Evolutionary conservation across 2,888 invertebrate species (phyloP), one percentile per base, ranked within the genome.

Genomic region (Hetaerina titia): DNA sequence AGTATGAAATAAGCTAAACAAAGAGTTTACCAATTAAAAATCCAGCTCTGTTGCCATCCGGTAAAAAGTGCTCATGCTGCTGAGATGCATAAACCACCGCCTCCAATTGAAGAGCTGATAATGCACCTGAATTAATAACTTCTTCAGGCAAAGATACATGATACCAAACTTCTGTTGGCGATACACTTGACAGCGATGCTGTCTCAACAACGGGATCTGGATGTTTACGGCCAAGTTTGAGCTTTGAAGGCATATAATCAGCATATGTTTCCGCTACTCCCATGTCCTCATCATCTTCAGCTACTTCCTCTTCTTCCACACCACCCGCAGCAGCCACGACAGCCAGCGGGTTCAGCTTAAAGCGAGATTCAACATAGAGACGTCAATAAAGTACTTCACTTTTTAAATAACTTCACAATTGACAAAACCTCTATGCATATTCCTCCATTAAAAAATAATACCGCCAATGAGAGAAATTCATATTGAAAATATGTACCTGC

Each of bases 191-290:
- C 89, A 99, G 97, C 0, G 99, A 99, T 15, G 99, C 99, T 0
- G 99, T 99, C 97, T 99, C 99, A 15, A 99, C 99, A 11, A 99
- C 99, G 0, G 99, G 98, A 97, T 99, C 99, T 0, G 99, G 99
- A 97, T 99, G 99, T 96, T 99, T 99, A 96, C 98, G 98, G 19
- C 99, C 99, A 94, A 99, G 97, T 97, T 99, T 99, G 96, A 99
- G 98, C 97, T 99, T 99, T 0, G 98, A 98, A 1, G 99, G 99
- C 98, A 99, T 99, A 96, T 99, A 99, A 96, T 99, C 99, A 11
- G 99, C 98, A 96, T 99, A 99, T 0, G 99, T 99, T 97, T 99
- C 99, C 0, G 99, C 99, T 31, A 99, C 99, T 22, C 99, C 99
- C 98, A 99, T 98, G 96, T 99, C 99, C 96, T 99, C 99, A 96